phyloP scores from a whole-genome alignment of 2,888 invertebrate species.

The Cryptophagus acutangulus region DNA sequence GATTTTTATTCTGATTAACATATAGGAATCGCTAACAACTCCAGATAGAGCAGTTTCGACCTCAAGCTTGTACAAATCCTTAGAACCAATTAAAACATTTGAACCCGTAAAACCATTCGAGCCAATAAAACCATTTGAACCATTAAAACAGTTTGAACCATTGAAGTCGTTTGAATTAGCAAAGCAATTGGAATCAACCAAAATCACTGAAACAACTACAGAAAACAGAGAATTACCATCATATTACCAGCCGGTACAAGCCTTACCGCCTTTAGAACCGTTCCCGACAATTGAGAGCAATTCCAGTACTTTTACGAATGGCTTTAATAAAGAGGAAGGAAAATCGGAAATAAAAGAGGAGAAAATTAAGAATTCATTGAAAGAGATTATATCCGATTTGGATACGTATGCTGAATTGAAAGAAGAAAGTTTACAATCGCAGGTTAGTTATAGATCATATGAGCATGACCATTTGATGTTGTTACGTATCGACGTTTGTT shows the following conservation, averaged over 20 bases:
- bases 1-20: slow-evolving; percentile 11
- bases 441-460: not conserved
- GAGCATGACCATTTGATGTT: too few species aligned
- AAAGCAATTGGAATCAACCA: slow-evolving; percentile 31
- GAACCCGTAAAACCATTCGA: slow-evolving; percentile 39
- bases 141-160: slow-evolving; percentile 39
- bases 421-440: slow-evolving; percentile 17
- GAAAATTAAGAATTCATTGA: slow-evolving; percentile 53
- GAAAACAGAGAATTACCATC: slow-evolving; percentile 16
- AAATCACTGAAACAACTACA: not conserved
- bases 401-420: slow-evolving; percentile 51
- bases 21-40: slow-evolving; percentile 28
- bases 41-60: too few species aligned
- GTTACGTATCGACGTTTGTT: slow-evolving; percentile 10
- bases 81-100: slow-evolving; percentile 14
- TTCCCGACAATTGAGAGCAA: slow-evolving; percentile 2
- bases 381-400: slow-evolving; percentile 59
- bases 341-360: slow-evolving; percentile 50
- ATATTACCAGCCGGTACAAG: slow-evolving; percentile 26
- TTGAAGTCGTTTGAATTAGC: slow-evolving; percentile 42
- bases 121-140: slow-evolving; percentile 40
- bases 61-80: slow-evolving; percentile 25
- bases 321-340: not conserved
- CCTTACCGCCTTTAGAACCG: slow-evolving; percentile 20
- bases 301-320: not conserved